These are phyloP conservation scores for Sepiola atlantica DNA, from an alignment of 2,888 invertebrate species.

Conservation along the genomic window DNA sequence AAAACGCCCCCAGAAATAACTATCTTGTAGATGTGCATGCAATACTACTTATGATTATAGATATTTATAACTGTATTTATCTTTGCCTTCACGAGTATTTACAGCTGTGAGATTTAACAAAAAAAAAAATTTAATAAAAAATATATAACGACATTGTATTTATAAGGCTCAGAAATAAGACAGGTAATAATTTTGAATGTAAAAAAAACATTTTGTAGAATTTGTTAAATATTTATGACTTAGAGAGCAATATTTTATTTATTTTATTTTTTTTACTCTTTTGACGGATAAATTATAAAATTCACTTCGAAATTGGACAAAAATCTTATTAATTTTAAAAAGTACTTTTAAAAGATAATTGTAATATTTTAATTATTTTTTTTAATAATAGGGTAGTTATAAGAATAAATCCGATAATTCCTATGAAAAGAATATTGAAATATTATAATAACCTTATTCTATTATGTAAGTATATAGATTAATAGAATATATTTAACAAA, in stretches of 20 bases:
- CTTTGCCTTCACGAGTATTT: background rate
- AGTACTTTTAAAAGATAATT: background rate
- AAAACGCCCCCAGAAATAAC: background rate
- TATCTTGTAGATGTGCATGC: background rate
- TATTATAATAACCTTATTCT: background rate
- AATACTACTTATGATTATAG: background rate
- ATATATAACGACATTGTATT: background rate
- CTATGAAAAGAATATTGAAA: background rate
- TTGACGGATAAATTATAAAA: background rate
- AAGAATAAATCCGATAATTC: background rate
- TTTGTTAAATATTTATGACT: background rate
- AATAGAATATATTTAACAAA: background rate
- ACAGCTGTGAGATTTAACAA: background rate
- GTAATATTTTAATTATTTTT: background rate
- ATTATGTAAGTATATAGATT: background rate
- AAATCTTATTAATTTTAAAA: too few relatives aligned
- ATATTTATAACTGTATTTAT: conserved; percentile 2
- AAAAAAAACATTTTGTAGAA: background rate
- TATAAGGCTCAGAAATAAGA: background rate
- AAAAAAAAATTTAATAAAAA: background rate
- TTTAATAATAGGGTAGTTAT: background rate
- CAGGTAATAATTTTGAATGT: conserved; percentile 10
- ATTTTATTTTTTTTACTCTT: background rate
- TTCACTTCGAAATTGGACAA: background rate
- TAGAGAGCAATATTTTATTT: background rate